A percentile compares a stretch with the other conserved stretches of the same genome.
phyloP scores from a whole-genome alignment of 2,113 vertebrate species.

The Cygnus buccinator region DNA sequence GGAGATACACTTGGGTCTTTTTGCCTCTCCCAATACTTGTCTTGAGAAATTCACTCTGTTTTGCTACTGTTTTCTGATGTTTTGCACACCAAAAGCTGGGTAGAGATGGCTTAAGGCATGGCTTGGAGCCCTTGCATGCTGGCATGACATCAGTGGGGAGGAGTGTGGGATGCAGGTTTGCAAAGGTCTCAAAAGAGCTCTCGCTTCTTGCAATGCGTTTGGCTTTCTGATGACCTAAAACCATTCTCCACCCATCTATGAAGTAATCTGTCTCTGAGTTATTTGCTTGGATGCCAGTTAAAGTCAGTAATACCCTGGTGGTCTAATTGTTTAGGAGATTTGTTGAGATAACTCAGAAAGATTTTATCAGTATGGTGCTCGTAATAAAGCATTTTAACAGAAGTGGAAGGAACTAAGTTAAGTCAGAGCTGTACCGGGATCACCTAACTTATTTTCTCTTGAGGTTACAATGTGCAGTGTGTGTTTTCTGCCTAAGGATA shows the following conservation, averaged over 20 bases:
- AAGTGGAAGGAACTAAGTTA: background rate
- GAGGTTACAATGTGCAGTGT: background rate
- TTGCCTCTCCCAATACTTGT: background rate
- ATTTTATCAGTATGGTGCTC: background rate
- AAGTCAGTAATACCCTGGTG: background rate
- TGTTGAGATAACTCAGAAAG: background rate
- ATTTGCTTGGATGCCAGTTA: background rate
- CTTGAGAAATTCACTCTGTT: background rate
- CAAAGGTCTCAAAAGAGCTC: background rate
- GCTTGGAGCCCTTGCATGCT: background rate
- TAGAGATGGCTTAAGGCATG: background rate
- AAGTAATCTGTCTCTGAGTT: background rate
- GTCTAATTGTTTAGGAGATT: background rate
- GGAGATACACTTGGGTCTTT: background rate
- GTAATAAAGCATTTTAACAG: background rate
- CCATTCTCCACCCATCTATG: background rate
- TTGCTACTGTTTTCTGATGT: background rate
- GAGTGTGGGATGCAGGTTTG: background rate
- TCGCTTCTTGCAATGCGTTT: fast-evolving
- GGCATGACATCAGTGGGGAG: background rate
- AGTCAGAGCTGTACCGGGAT: background rate
- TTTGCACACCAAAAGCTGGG: background rate
- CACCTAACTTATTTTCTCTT: background rate
- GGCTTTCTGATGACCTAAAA: background rate
- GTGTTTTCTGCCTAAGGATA: background rate